Evolutionary conservation across 2,888 invertebrate species (phyloP), one percentile per base, ranked within the genome.

Genomic region (Augiades crinisus): DNA sequence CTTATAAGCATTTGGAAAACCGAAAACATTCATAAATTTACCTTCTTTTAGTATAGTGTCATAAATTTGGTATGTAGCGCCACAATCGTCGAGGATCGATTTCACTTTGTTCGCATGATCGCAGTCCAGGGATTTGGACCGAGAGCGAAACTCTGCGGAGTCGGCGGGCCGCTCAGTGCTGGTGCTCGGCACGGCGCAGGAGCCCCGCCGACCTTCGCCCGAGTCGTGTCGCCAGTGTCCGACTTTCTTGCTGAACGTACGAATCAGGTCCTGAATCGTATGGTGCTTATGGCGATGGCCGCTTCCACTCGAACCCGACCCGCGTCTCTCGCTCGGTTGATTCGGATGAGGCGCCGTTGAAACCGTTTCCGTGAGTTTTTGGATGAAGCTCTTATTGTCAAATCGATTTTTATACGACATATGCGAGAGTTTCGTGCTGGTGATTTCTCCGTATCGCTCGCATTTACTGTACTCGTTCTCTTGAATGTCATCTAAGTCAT

Each of bases 41-140:
- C 88, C 88, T 86, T 88, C 85, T 76, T 72, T 77, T 17, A 96
- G 87, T 68, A 96, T 96, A 61, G 92, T 91, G 61, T 96, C 95
- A 76, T 93, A 96, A 67, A 96, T 95, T 72, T 93, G 91, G 72
- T 96, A 96, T 3, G 95, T 96, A 5, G 95, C 92, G 45, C 94
- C 95, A 71, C 95, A 95, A 71, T 96, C 96, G 55, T 92, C 91
- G n/a, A 93, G 82, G 53, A 91, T 80, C 54, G 90, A 90, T 60
- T 89, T 81, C 34, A 74, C 54, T 61, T 70, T 73, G 33, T 90
- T 78, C 43, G 91, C 79, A 40, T 91, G 80, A 47, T 90, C 91
- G 5, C 86, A 91, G 73, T 96, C 96, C 62, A 96, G 85, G 41
- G 95, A 95, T 71, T 95, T 95, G 33, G 95, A 95, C 38, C 96